Base-by-base conservation (phyloP, 2,888 invertebrate species). In the Sesia apiformis region DNA sequence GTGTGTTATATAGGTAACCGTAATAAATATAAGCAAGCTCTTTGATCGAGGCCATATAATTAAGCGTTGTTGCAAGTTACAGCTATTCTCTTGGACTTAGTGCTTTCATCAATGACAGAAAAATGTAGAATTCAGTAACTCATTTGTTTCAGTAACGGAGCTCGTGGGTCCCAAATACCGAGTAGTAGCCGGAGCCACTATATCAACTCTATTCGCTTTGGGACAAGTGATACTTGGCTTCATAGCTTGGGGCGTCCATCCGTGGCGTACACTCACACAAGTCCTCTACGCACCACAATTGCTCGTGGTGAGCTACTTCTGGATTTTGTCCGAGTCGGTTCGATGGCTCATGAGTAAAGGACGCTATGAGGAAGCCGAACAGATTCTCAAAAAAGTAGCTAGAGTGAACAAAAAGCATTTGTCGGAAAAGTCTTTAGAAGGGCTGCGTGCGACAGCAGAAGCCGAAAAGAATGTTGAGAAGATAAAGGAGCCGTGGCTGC, bases 331-430 rank as follows among this genome's bases (percentile, higher is more conserved):
- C 0, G 95, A 95, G 77, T 94, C 94, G 4, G 91, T 94, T 3
- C 90, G 96, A 56, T 96, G 96, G 96, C 89, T 95, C 8, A 81
- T 95, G 64, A 93, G 93, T 52, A 93, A 94, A 66, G 93, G 93
- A 3, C 91, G 92, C 56, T 91, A 91, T 59, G 91, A 93, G 41
- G 92, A 93, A 62, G 93, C 94, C 0, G 92, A 93, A 64, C 71
- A 70, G 3, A 91, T 94, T 38, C 81, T 94, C 1, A 88, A 90
- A 41, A 92, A 90, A 67, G 93, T 94, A 0, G 93, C 94, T 0
- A 89, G 82, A 65, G 74, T 89, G 0, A 95, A 95, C 61, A 91
- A 90, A 3, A 90, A 90, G 7, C 76, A 87, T 55, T 67, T 93
- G 4, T 91, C 92, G 0, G 86, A 91, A 0, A 87, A 90, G 53